These are phyloP conservation scores for Chiloscyllium plagiosum DNA, from an alignment of 2,113 vertebrate species.

Conservation along the genomic window DNA sequence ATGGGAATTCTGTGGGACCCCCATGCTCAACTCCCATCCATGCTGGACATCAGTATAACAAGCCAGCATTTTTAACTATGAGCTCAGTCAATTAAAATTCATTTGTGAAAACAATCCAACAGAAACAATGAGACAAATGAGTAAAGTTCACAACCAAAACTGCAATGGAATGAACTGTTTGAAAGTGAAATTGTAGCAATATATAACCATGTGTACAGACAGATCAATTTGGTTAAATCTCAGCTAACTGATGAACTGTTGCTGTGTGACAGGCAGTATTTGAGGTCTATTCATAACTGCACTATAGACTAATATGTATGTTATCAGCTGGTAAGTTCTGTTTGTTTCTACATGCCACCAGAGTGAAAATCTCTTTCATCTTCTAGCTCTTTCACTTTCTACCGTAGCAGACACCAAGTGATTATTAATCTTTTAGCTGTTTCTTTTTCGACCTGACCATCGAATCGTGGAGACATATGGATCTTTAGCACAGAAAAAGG, in stretches of 20 bases:
- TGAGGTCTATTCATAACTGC: neutral
- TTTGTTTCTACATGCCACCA: constrained; percentile 40
- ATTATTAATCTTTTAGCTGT: constrained; percentile 50
- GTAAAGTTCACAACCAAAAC: neutral
- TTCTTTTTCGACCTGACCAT: constrained; percentile 53
- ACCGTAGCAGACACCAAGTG: constrained; percentile 48
- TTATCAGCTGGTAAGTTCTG: neutral
- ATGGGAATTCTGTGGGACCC: too few relatives aligned
- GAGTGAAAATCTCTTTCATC: constrained; percentile 47
- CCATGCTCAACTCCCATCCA: too few relatives aligned
- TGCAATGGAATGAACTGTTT: neutral
- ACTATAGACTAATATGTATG: neutral
- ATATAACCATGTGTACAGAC: neutral
- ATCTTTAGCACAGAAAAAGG: too few relatives aligned
- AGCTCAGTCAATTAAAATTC: neutral
- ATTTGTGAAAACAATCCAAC: neutral
- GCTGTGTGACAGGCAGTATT: neutral
- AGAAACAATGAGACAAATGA: too few relatives aligned
- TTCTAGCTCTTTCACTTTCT: constrained; percentile 48
- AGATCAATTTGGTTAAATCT: neutral
- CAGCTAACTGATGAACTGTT: neutral
- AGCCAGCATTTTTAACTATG: neutral
- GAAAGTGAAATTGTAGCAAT: neutral
- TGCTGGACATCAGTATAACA: too few relatives aligned
- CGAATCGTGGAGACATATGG: neutral